These are phyloP conservation scores for Passer domesticus DNA, from an alignment of 2,113 vertebrate species.

Conservation along the genomic window DNA sequence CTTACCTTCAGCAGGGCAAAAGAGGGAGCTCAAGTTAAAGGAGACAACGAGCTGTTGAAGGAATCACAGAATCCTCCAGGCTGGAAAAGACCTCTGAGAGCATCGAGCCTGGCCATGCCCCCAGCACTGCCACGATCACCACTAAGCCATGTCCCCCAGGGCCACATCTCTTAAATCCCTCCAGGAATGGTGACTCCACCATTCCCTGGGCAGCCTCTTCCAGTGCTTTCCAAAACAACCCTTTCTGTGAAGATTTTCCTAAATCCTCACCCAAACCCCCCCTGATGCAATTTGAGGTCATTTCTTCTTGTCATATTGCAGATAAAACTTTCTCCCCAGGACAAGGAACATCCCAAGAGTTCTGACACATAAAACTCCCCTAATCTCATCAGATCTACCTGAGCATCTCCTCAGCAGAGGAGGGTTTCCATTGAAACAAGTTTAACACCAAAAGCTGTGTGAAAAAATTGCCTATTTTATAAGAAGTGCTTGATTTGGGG, in stretches of 20 bases:
- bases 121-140: not conserved
- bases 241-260: not conserved
- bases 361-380: not conserved
- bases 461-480: not conserved
- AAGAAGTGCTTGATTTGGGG: not conserved
- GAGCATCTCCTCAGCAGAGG: not conserved
- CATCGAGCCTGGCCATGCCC: not conserved
- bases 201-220: not conserved
- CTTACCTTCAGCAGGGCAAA: constrained; percentile 44
- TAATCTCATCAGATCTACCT: not conserved
- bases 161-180: not conserved
- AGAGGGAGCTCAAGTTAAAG: constrained; percentile 46
- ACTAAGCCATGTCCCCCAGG: not conserved
- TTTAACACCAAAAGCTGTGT: not conserved
- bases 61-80: not conserved
- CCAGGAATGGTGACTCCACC: not conserved
- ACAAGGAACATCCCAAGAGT: not conserved
- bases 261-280: not conserved
- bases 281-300: not conserved
- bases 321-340: not conserved
- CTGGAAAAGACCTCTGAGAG: not conserved
- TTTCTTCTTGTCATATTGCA: not conserved
- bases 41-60: not conserved
- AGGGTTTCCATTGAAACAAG: not conserved
- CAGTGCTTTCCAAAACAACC: not conserved